Evolutionary conservation across 2,888 invertebrate species (phyloP), one percentile per base, ranked within the genome.

Genomic region (Fabriciana adippe): DNA sequence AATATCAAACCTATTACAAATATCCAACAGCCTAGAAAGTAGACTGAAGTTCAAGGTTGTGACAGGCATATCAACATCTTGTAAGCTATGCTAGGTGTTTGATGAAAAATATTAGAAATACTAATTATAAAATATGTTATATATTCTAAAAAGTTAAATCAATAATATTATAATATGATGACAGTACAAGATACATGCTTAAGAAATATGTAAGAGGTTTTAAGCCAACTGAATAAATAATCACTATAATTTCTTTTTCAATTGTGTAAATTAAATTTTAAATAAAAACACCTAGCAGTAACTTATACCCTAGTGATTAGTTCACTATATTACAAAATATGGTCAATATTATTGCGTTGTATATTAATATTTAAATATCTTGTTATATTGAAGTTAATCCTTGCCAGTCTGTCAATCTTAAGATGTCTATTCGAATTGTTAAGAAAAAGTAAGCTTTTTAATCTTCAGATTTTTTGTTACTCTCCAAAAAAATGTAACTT

Each of bases 11-110:
- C 95, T 18, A 94, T 94, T 68, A 93, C 93, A 55, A 93, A 96
- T 74, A 98, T 98, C 81, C 97, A 98, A 80, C 98, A 98, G 78
- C 98, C 98, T 69, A 94, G 97, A 84, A 98, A 98, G 93, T 97
- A 95, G 93, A 92, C 72, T 57, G 66, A 31, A 55, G 60, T 53
- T 35, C 48, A 4, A 26, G 8, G n/a, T 64, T 70, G 51, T 57
- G 59, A 69, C 63, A 71, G 72, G 74, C 78, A 74, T 77, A 78
- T 77, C 76, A 76, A 74, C 68, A 74, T 74, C 66, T 56, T 62
- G 57, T 55, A 16, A 26, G 50, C 61, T 64, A 64, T 64, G 72
- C 72, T 67, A 67, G 72, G 70, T 74, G 73, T 70, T 71, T 55
- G 18, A 48, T 66, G 6, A 26, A 64, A 16, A 50, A 65, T 66